A percentile compares a stretch with the other conserved stretches of the same genome.
These are phyloP conservation scores for Drosophila incognita DNA, from an alignment of 2,888 invertebrate genomes.

Conservation along the genomic window DNA sequence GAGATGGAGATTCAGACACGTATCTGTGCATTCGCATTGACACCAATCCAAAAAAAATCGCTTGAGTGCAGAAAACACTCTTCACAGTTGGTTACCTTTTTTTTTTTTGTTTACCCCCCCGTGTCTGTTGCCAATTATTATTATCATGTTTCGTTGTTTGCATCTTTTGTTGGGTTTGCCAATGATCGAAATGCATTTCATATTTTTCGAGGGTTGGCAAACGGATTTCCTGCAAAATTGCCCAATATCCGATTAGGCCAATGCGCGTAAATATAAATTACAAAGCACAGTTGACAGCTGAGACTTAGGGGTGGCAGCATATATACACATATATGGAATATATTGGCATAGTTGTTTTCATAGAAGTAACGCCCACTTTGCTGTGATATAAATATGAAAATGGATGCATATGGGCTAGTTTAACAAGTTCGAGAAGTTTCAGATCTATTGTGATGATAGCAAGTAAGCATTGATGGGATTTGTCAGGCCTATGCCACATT, in stretches of 20 bases:
- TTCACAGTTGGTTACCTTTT: conserved; percentile 69
- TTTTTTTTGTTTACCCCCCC: conserved; percentile 17
- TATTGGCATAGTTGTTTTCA: conserved; percentile 44
- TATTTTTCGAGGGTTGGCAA: conserved; percentile 51
- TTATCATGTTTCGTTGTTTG: conserved; percentile 30
- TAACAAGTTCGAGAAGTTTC: conserved; percentile 9
- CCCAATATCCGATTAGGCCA: conserved; percentile 60
- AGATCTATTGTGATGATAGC: conserved; percentile 42
- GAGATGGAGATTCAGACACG: conserved; percentile 41
- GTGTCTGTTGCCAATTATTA: conserved; percentile 37
- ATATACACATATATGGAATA: not conserved
- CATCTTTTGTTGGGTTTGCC: conserved; percentile 41
- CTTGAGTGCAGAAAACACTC: conserved; percentile 35
- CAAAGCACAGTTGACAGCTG: conserved; percentile 50
- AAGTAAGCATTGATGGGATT: conserved; percentile 46
- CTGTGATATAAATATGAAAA: conserved; percentile 29
- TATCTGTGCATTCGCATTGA: conserved; percentile 27
- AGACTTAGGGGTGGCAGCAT: conserved; percentile 47
- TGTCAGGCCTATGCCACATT: conserved; percentile 44
- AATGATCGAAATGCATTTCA: conserved; percentile 62
- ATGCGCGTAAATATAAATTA: conserved; percentile 72
- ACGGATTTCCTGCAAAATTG: conserved; percentile 71
- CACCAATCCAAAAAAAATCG: conserved; percentile 39
- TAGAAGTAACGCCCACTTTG: conserved; percentile 48
- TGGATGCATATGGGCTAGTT: conserved; percentile 34